phyloP scores from a whole-genome alignment of 2,797 vertebrate species.

The Myotis findleyi region DNA sequence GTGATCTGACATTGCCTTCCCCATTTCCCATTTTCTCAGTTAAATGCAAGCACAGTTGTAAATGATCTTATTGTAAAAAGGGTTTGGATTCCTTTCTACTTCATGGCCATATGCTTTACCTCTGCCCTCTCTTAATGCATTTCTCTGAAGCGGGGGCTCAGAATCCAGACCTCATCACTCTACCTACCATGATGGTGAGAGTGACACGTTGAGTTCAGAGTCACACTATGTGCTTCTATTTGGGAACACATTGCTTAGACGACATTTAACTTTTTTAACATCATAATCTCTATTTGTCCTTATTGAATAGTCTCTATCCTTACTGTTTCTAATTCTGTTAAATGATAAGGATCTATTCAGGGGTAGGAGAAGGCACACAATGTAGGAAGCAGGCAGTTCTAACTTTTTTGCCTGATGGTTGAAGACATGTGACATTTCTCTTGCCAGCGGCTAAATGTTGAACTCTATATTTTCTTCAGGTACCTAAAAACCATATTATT shows the following conservation, averaged over 20 bases:
- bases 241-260: not conserved
- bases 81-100: slow-evolving; percentile 72
- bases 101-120: slow-evolving; percentile 36
- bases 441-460: not conserved
- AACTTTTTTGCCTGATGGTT: not conserved
- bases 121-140: slow-evolving; percentile 49
- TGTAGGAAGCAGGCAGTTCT: not conserved
- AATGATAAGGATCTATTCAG: not conserved
- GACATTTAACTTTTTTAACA: not conserved
- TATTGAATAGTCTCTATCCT: not conserved
- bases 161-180: not conserved
- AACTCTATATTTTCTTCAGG: not conserved
- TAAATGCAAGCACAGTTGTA: slow-evolving; percentile 80
- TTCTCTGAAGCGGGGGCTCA: not conserved
- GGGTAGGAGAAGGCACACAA: not conserved
- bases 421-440: not conserved
- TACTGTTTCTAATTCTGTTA: not conserved
- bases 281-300: not conserved
- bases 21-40: slow-evolving; percentile 81
- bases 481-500: not conserved
- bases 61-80: slow-evolving; percentile 82
- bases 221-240: not conserved
- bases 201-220: not conserved
- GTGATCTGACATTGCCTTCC: slow-evolving; percentile 79
- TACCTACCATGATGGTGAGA: not conserved